Percentiles rank a stretch among this genome's conserved stretches.
phyloP scores from a whole-genome alignment of 2,113 vertebrate genomes.

The Pedetes capensis region DNA sequence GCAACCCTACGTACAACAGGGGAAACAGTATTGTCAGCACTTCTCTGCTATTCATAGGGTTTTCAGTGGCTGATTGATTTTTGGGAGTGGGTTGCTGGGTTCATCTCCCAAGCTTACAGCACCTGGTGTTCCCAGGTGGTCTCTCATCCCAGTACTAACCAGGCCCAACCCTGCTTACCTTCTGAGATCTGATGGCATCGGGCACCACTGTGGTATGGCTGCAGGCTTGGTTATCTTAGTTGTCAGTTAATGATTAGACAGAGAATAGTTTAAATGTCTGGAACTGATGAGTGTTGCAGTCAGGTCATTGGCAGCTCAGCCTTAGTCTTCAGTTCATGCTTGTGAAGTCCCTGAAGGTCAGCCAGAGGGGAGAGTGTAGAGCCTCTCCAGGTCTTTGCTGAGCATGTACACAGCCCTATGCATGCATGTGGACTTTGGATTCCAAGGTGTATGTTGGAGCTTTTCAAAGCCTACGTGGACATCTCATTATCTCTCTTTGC shows the following conservation, averaged over 20 bases:
- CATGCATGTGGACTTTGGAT: background rate
- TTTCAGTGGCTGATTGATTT: too few species aligned
- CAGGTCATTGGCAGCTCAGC: background rate
- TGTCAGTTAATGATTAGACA: background rate
- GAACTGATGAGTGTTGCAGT: background rate
- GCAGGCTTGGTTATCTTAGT: background rate
- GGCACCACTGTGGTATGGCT: too few species aligned
- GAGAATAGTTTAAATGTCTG: background rate
- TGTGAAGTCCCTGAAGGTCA: background rate
- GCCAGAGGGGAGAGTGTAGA: background rate
- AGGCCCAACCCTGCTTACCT: too few species aligned
- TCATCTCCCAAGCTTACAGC: too few species aligned
- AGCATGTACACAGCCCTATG: background rate
- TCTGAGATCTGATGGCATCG: too few species aligned
- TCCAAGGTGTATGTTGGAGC: background rate
- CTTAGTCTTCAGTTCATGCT: background rate
- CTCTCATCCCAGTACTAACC: too few species aligned
- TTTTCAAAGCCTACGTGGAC: background rate
- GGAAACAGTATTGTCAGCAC: too few species aligned
- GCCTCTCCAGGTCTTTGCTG: background rate
- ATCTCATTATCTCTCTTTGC: background rate
- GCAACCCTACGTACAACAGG: too few species aligned
- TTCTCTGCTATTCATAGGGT: too few species aligned
- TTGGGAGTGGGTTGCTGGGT: too few species aligned
- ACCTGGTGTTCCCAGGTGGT: too few species aligned